Base-by-base conservation (phyloP, 2,888 invertebrate genomes). In the Volucella inflata region DNA sequence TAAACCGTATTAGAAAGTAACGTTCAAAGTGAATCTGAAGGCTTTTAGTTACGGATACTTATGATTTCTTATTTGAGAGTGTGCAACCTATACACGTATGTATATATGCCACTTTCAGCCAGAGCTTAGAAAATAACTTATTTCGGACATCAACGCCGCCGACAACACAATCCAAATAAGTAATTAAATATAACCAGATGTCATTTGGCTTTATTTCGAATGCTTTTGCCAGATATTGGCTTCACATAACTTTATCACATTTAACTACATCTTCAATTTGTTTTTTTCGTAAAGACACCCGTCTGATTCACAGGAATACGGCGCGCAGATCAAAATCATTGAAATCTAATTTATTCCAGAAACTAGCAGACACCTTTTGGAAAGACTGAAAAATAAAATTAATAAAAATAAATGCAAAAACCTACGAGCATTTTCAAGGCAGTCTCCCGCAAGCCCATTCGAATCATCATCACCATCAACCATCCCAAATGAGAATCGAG, bases 391-490 rank as follows among this genome's bases (percentile, higher is more conserved):
- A 30, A 64, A 48, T 40, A 59, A 64, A 38, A 70, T 21, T 21
- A 21, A 46, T n/a, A 12, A 17, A 11, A 40, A 40, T 53, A 14
- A 30, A 36, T 44, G 1, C 36, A 16, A 21, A 40, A 53, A 64
- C 55, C 64, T 55, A 30, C 30, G 30, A 30, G 30, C 1, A 53
- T 55, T 53, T 62, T 42, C 62, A 44, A 51, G 55, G 38, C 55
- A 64, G 62, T 65, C 55, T 50, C 62, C 71, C 48, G 50, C 78
- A 67, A 71, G 62, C 60, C 67, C 55, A 76, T 65, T 75, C 50
- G 65, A 68, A 76, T 57, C 81, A 71, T 81, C 84, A 80, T 79
- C 83, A 67, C 75, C 75, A 75, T 81, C 65, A 74, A 74, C 79
- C 68, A 76, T 76, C 67, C 65, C 53, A 62, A 85, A 71, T 53